Percentiles rank a stretch among this genome's conserved stretches.
These are phyloP conservation scores for Chloropsis hardwickii DNA, from an alignment of 2,113 vertebrate species.

Conservation along the genomic window DNA sequence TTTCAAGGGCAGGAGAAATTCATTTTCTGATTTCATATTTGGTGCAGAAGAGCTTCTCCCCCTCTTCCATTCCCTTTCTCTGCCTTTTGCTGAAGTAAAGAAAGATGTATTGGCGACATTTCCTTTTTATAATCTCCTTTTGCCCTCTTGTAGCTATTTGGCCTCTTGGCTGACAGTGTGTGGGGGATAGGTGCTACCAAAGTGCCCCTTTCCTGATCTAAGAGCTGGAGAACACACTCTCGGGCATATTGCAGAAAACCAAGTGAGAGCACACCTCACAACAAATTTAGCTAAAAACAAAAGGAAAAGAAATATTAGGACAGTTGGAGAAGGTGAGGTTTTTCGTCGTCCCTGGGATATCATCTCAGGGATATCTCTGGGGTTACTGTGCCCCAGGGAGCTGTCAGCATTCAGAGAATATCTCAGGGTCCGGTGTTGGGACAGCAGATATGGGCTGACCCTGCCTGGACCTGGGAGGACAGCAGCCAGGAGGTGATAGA, in stretches of 20 bases:
- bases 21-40: conserved; percentile 21
- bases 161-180: not conserved
- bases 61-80: not conserved
- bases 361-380: not conserved
- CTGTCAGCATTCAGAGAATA: not conserved
- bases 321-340: not conserved
- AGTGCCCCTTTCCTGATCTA: not conserved
- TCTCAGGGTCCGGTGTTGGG: not conserved
- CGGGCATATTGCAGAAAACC: not conserved
- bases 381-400: not conserved
- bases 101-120: not conserved
- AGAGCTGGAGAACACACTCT: not conserved
- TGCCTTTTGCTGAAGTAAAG: not conserved
- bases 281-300: not conserved
- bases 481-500: not conserved
- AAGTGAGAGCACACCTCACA: not conserved
- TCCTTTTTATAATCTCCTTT: not conserved
- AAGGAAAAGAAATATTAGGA: not conserved
- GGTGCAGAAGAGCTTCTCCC: not conserved
- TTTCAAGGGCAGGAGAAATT: conserved; percentile 20
- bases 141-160: not conserved
- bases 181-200: not conserved
- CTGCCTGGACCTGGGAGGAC: not conserved
- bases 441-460: not conserved
- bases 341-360: not conserved